Evolutionary conservation across 2,113 vertebrate species (phyloP).

Genomic region (Neoarius graeffei): DNA sequence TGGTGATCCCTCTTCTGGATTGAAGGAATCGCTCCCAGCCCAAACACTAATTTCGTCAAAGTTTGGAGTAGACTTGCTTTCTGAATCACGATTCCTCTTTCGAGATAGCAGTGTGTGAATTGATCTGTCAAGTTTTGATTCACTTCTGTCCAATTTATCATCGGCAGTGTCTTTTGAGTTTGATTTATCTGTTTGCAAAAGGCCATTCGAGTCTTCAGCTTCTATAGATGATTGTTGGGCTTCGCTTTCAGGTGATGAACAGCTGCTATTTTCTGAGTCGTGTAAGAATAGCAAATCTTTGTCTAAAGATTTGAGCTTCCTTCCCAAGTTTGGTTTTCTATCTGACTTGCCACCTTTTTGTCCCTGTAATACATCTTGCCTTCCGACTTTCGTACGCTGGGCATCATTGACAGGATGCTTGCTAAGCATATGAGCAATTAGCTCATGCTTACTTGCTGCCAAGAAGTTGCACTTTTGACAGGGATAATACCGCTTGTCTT

Average conservation of each 20-base stretch:
- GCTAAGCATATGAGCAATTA: slow-evolving; percentile 82
- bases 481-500: slow-evolving; percentile 88
- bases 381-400: slow-evolving; percentile 22
- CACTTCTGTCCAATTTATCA: slow-evolving; percentile 69
- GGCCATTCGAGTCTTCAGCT: slow-evolving; percentile 76
- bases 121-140: slow-evolving; percentile 83
- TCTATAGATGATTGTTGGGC: not conserved
- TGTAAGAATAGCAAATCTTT: slow-evolving; percentile 37
- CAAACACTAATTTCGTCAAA: slow-evolving; percentile 74
- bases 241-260: not conserved
- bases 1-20: slow-evolving; percentile 41
- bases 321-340: slow-evolving; percentile 75
- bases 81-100: slow-evolving; percentile 73
- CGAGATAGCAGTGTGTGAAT: slow-evolving; percentile 78
- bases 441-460: slow-evolving; percentile 82
- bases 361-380: slow-evolving; percentile 29
- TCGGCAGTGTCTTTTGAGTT: slow-evolving; percentile 77
- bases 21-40: slow-evolving; percentile 67
- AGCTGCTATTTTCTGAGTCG: not conserved
- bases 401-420: slow-evolving; percentile 57
- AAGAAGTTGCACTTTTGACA: slow-evolving; percentile 88
- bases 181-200: slow-evolving; percentile 82
- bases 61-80: slow-evolving; percentile 71
- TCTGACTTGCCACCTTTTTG: slow-evolving; percentile 22
- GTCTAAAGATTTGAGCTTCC: slow-evolving; percentile 68